Conservation (phyloP, 1,140 invertebrate genomes). For the Heliothis virescens region DNA sequence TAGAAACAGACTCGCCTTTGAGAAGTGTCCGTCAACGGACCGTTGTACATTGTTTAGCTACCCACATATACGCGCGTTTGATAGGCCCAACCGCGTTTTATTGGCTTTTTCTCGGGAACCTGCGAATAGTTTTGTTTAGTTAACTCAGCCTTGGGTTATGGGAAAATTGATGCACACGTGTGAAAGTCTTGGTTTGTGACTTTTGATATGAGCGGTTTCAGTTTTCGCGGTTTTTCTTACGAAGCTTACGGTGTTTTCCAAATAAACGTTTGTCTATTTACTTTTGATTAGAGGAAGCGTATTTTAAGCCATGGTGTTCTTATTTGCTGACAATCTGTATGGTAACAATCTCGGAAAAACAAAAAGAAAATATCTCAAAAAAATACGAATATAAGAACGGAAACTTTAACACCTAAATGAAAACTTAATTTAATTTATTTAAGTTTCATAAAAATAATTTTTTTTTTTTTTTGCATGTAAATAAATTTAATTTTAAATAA, state of each 20-base stretch:
- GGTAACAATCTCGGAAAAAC: too few relatives aligned
- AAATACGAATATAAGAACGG: too few relatives aligned
- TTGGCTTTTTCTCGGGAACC: conserved; percentile 45
- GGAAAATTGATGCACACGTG: conserved; percentile 15
- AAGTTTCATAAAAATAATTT: too few relatives aligned
- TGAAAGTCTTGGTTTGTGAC: neutral
- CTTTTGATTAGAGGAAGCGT: too few relatives aligned
- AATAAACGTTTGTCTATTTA: too few relatives aligned
- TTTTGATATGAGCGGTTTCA: conserved; percentile 2
- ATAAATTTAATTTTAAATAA: too few relatives aligned
- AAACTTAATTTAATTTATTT: too few relatives aligned
- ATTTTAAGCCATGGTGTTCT: too few relatives aligned
- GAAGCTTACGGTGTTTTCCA: neutral
- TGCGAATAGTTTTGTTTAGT: conserved; percentile 42
- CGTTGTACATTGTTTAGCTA: conserved; percentile 62
- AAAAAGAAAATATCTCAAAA: too few relatives aligned
- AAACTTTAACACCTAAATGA: too few relatives aligned
- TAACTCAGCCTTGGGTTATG: conserved; percentile 35
- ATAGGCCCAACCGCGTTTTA: conserved; percentile 47
- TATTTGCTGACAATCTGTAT: too few relatives aligned
- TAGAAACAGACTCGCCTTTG: conserved; percentile 57
- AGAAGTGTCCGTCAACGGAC: conserved; percentile 68
- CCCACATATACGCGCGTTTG: conserved; percentile 29
- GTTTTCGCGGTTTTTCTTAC: neutral
- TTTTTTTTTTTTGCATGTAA: too few relatives aligned